Base-by-base conservation (phyloP, 2,888 invertebrate species). In the Sinohyriopsis cumingii region DNA sequence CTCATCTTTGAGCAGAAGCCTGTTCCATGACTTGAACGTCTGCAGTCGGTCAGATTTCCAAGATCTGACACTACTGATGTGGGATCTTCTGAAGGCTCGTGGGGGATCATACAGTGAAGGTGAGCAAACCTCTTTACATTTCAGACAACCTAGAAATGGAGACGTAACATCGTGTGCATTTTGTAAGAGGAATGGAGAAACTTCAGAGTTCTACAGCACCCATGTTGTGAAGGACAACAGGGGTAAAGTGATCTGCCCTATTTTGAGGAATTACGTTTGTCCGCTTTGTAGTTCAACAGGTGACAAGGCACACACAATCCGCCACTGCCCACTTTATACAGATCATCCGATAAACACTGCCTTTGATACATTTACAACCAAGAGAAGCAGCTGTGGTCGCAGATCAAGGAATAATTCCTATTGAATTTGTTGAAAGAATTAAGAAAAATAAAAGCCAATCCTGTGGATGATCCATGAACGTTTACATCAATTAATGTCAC, bases 131-230 rank as follows among this genome's bases (percentile, higher is more conserved):
- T 28, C 28, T 28, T 28, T 28, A 6, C 28, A 28, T 5, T 28
- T 0, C 28, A 28, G 28, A 28, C 28, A 28, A 28, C 28, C 5
- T 54, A 53, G 54, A 66, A 25, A 53, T 54, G 73, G 68, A 33
- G 74, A 67, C 5, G 73, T 71, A 22, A 71, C 60, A 28, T 75
- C 68, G 33, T 95, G 95, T 84, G 93, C 93, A 1, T 95, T 95
- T 90, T 95, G 95, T 89, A 93, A 93, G 90, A 94, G 94, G 88
- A 95, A 95, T 87, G 94, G 94, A 68, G 94, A 94, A 88, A 92
- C 92, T 61, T 91, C 92, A 75, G 90, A 91, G 71, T 93, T 92
- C 84, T 94, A 93, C 86, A 92, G 92, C 65, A 90, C 92, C 73
- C 95, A 95, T 90, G 84, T 91, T 62, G 91, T 95, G 68, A 94